phyloP scores from a whole-genome alignment of 2,888 invertebrate species.

The Syritta pipiens region DNA sequence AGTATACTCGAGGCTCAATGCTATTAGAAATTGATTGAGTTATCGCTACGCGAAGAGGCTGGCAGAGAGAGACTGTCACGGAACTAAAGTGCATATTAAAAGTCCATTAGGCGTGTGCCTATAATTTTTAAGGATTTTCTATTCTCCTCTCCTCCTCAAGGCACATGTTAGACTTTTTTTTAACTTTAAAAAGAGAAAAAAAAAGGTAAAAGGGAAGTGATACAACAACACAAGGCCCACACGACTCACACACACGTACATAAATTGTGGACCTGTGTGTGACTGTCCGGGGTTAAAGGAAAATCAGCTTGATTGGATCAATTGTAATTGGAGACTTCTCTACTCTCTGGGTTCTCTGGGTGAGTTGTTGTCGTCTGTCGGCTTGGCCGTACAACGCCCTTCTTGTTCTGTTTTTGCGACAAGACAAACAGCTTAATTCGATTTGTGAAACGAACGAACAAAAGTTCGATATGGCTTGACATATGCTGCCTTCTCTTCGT shows the following conservation, averaged over 20 bases:
- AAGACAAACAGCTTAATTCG: conserved; percentile 37
- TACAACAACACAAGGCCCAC: background rate
- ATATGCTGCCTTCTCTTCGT: conserved; percentile 31
- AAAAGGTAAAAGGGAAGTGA: background rate
- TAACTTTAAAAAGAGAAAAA: background rate
- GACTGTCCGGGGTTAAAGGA: background rate
- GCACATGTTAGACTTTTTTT: background rate
- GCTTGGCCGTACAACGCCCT: conserved; percentile 21
- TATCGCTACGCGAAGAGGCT: conserved; percentile 14
- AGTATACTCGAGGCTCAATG: background rate
- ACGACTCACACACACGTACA: no score
- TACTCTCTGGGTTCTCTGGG: no score
- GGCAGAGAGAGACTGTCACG: background rate
- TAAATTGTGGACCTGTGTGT: background rate
- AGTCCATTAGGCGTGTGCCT: conserved; percentile 51
- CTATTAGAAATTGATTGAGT: conserved; percentile 56
- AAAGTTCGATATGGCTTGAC: conserved; percentile 45
- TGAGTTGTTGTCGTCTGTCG: background rate
- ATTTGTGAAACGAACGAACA: conserved; percentile 38
- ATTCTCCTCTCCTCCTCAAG: background rate
- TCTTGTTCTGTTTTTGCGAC: background rate
- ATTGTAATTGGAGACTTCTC: conserved; percentile 65
- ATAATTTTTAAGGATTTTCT: conserved; percentile 28
- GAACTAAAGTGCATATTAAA: conserved; percentile 60
- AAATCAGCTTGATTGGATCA: conserved; percentile 66